These are phyloP conservation scores for Chironomus riparius DNA, from an alignment of 2,888 invertebrate genomes.

Conservation along the genomic window DNA sequence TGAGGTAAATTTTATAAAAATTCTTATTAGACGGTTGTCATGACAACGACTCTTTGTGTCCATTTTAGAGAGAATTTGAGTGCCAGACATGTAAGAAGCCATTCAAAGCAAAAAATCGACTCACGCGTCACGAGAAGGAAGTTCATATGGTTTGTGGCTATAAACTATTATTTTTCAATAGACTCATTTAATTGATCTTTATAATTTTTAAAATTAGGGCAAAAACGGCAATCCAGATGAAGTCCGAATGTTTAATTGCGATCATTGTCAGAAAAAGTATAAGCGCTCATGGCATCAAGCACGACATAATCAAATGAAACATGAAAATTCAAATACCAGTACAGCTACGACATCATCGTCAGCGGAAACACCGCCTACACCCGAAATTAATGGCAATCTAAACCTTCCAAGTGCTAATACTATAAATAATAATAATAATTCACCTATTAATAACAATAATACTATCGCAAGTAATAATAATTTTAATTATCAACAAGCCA, in stretches of 20 bases:
- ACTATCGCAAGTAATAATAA: background rate
- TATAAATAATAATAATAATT: background rate
- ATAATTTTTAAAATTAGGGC: background rate
- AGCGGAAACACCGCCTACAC: slow-evolving; percentile 14
- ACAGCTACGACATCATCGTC: slow-evolving; percentile 12
- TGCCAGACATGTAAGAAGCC: slow-evolving; percentile 24
- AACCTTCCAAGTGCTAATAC: slow-evolving; percentile 2
- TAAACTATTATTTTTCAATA: background rate
- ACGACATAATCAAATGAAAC: slow-evolving; percentile 25
- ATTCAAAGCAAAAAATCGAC: slow-evolving; percentile 25
- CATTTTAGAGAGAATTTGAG: slow-evolving; percentile 17
- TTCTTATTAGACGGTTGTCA: background rate
- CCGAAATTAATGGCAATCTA: slow-evolving; percentile 18
- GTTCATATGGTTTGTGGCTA: slow-evolving; percentile 15
- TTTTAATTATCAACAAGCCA: background rate
- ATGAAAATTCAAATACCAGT: slow-evolving; percentile 18
- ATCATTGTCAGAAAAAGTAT: slow-evolving; percentile 25
- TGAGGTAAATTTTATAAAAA: background rate
- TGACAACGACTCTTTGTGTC: background rate
- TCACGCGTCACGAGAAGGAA: slow-evolving; percentile 21
- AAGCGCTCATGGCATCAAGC: slow-evolving; percentile 25
- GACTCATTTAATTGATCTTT: background rate
- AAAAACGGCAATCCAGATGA: slow-evolving; percentile 22
- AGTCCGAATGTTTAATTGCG: slow-evolving; percentile 16
- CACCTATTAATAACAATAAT: background rate